Evolutionary conservation across 2,888 invertebrate genomes (phyloP).

Genomic region (Archaeoteleia sp.): DNA sequence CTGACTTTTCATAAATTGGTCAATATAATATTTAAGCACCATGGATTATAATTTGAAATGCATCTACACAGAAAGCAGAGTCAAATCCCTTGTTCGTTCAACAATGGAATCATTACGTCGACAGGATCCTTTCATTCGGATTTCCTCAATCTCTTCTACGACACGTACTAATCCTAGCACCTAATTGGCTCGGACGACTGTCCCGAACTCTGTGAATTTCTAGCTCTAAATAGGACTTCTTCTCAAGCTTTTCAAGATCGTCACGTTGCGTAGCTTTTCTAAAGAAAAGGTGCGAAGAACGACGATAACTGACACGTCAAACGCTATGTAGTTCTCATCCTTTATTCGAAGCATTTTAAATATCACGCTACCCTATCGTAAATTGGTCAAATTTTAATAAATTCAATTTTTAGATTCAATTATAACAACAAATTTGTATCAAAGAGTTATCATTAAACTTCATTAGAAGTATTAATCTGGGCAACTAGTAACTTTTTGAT

Average conservation of each 20-base stretch:
- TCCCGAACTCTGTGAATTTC: conserved; percentile 28
- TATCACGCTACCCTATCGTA: conserved; percentile 25
- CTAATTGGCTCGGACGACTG: conserved; percentile 41
- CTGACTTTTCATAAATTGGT: neutral
- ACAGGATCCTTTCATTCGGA: conserved; percentile 53
- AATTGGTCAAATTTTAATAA: too few relatives aligned
- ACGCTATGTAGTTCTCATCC: conserved; percentile 26
- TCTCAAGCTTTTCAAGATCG: conserved; percentile 24
- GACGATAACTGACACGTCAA: conserved; percentile 29
- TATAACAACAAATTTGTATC: neutral
- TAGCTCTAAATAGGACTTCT: conserved; percentile 16
- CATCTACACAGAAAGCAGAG: neutral
- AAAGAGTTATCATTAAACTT: neutral
- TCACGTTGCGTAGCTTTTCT: conserved; percentile 25
- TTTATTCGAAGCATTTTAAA: conserved; percentile 24
- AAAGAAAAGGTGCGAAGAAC: conserved; percentile 26
- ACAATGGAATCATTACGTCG: conserved; percentile 56
- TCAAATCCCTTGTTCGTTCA: conserved; percentile 20
- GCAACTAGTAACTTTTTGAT: too few relatives aligned
- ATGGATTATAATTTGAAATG: too few relatives aligned
- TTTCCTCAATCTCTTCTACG: conserved; percentile 41
- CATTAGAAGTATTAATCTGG: too few relatives aligned
- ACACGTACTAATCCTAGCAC: conserved; percentile 32
- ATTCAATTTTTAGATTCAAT: conserved; percentile 2
- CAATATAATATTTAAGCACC: neutral